Evolutionary conservation across 2,888 invertebrate genomes (phyloP).

Genomic region (Drosophila eohydei): DNA sequence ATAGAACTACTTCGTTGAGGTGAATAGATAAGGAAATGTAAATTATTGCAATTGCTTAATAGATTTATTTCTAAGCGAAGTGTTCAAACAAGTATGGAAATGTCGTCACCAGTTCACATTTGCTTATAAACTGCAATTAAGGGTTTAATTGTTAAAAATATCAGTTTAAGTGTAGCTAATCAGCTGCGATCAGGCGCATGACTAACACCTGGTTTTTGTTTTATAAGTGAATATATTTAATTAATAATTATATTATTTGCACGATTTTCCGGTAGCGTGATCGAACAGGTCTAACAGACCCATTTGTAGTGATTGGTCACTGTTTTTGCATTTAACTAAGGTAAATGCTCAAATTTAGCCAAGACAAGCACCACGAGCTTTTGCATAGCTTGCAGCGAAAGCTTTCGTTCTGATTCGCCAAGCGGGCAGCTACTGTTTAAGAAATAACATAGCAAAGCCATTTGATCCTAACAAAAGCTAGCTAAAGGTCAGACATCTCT

Average conservation of each 20-base stretch:
- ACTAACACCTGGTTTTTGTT: neutral
- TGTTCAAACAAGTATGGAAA: conserved; percentile 20
- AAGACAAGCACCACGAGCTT: conserved; percentile 52
- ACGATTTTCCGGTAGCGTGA: conserved; percentile 26
- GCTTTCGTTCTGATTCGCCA: conserved; percentile 32
- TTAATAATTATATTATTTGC: neutral
- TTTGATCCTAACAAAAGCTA: conserved; percentile 45
- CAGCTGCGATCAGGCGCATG: neutral
- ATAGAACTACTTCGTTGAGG: too few species aligned
- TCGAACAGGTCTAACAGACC: neutral
- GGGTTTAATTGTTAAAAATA: conserved; percentile 8
- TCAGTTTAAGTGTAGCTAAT: conserved; percentile 6
- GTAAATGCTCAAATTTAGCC: conserved; percentile 12
- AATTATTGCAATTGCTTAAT: neutral
- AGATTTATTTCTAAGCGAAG: neutral
- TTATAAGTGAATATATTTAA: neutral
- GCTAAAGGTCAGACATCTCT: conserved; percentile 38
- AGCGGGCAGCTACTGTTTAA: neutral
- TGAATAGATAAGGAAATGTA: neutral
- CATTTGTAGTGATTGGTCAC: neutral
- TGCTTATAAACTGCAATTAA: neutral
- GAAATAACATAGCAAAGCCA: neutral
- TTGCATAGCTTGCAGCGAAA: neutral
- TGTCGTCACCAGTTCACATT: neutral
- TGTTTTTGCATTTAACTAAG: neutral